Evolutionary conservation across 2,797 vertebrate genomes (phyloP).

Genomic region (Masticophis lateralis): DNA sequence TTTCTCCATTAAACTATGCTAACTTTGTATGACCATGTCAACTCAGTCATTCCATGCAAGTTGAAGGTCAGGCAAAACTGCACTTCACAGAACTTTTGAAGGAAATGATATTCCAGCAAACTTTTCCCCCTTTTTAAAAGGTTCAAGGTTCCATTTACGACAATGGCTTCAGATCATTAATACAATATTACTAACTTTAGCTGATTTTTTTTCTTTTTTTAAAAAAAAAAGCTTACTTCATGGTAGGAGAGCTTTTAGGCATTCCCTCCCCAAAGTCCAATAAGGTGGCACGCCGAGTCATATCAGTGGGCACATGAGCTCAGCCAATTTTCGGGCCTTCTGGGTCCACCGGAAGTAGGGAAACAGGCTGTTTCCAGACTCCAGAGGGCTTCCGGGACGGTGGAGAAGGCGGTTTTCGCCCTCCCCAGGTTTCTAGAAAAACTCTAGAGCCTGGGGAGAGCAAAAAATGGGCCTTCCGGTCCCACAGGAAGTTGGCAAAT

Average conservation of each 20-base stretch:
- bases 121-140: background rate
- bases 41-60: background rate
- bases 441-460: too few relatives aligned
- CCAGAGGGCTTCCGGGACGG: too few relatives aligned
- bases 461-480: too few relatives aligned
- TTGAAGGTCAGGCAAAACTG: conserved; percentile 5
- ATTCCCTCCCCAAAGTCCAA: background rate
- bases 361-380: too few relatives aligned
- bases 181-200: background rate
- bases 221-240: background rate
- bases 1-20: background rate
- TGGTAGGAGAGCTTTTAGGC: background rate
- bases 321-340: too few relatives aligned
- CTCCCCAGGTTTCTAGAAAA: too few relatives aligned
- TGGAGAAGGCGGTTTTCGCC: too few relatives aligned
- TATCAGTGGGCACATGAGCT: too few relatives aligned
- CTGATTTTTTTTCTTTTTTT: background rate
- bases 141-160: conserved; percentile 9
- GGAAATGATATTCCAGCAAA: background rate
- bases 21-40: background rate
- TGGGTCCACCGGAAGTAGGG: too few relatives aligned
- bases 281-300: too few relatives aligned
- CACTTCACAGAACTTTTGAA: background rate
- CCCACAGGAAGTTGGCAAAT: too few relatives aligned
- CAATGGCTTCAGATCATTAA: background rate